A percentile compares a stretch with the other conserved stretches of the same genome.
These are phyloP conservation scores for Drosophila phalerata DNA, from an alignment of 2,888 invertebrate species.

Conservation along the genomic window DNA sequence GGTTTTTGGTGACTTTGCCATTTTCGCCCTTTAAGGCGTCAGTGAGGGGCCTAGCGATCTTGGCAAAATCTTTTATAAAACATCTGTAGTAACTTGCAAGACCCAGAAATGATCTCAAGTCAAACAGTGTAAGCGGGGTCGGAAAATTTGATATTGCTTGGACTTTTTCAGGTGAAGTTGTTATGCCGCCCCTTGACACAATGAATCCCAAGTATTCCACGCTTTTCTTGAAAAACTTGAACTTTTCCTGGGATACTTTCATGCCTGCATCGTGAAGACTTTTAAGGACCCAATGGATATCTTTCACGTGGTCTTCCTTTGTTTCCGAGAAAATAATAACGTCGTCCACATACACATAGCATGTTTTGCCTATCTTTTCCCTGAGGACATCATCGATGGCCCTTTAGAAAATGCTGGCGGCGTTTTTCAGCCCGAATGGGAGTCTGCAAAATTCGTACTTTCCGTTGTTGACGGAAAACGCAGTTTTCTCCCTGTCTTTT, in stretches of 20 bases:
- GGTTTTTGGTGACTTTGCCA: neutral
- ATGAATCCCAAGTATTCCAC: neutral
- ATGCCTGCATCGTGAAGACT: neutral
- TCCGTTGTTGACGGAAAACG: constrained; percentile 7
- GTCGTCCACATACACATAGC: constrained; percentile 28
- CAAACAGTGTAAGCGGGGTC: neutral
- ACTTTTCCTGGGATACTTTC: constrained; percentile 10
- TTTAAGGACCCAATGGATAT: constrained; percentile 2
- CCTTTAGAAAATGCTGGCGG: constrained; percentile 21
- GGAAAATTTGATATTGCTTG: neutral
- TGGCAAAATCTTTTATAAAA: constrained; percentile 5
- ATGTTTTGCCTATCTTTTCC: constrained; percentile 13
- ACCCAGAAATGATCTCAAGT: neutral
- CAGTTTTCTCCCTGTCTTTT: constrained; percentile 14
- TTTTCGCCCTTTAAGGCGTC: neutral
- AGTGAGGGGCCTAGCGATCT: neutral
- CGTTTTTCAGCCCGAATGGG: constrained; percentile 23
- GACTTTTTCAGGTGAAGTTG: constrained; percentile 1
- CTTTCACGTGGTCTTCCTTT: constrained; percentile 8
- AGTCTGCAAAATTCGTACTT: constrained; percentile 22
- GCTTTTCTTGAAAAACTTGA: constrained; percentile 3
- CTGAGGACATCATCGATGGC: constrained; percentile 23
- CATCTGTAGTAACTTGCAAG: neutral
- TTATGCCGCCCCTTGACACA: too few relatives aligned
- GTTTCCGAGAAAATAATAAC: constrained; percentile 20